Evolutionary conservation across 37 sponge, comb jelly and placozoan genomes (phyloP), one percentile per base, ranked within the genome.

Genomic region (Agelas oroides): DNA sequence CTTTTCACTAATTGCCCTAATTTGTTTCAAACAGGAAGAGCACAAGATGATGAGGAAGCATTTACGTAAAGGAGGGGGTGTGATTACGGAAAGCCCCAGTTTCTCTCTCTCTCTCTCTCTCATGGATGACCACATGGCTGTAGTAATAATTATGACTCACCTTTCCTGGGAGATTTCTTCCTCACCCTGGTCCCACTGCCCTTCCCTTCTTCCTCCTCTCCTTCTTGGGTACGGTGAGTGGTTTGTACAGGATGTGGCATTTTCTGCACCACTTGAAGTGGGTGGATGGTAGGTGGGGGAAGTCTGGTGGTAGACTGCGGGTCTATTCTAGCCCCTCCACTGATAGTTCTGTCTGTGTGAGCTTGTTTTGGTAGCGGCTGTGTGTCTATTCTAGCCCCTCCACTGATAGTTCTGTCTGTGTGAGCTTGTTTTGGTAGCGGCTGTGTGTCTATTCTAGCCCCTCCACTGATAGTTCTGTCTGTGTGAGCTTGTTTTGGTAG

Each of bases 241-340:
- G 46, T 8, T 46, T 3, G 46, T 46, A 46, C 8, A 3, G 46
- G 46, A 21, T 13, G 34, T 15, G 75, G 46, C 63, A 72, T 59
- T 66, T 75, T 84, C 24, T 74, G 84, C 17, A 56, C 74, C 3
- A 84, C 52, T 21, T 73, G 66, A 34, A 84, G 74, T 46, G 75
- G 84, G 66, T 84, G 75, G 16, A 32, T 30, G 36, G 70, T 0
- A 25, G 62, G 62, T 14, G 62, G 62, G n/a, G 25, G n/a, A 5
- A 61, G n/a, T 25, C n/a, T 25, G 12, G 62, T 12, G 14, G 25
- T 14, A 14, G 62, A 12, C 46, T 46, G 46, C 46, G 46, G 46
- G 46, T 46, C 46, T 2, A 12, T 61, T 30, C 53, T 35, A 67
- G 33, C 68, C 8, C 33, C 68, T 67, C 33, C 34, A 23, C 33